These are phyloP conservation scores for Daboia siamensis DNA, from an alignment of 2,113 vertebrate species.

Conservation along the genomic window DNA sequence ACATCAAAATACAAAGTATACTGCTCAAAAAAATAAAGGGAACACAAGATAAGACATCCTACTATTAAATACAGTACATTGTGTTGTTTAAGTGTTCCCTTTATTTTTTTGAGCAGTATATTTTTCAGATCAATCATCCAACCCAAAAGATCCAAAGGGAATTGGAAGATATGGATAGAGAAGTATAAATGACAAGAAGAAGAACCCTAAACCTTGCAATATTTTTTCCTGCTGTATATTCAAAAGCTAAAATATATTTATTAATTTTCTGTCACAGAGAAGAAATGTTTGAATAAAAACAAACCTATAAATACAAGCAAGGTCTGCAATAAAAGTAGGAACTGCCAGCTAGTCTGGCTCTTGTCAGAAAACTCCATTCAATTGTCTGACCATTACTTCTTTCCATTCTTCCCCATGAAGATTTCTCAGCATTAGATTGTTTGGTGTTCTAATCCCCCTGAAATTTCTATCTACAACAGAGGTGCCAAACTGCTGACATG, in stretches of 20 bases:
- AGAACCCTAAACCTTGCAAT: slow-evolving; percentile 21
- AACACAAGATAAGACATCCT: no score
- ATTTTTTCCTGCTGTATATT: background rate
- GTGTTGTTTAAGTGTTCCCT: no score
- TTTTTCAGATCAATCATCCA: slow-evolving; percentile 47
- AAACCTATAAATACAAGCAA: background rate
- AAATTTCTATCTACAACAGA: background rate
- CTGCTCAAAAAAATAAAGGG: no score
- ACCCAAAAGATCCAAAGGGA: slow-evolving; percentile 48
- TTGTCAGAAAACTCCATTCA: background rate
- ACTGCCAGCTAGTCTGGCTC: no score
- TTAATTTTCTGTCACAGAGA: background rate
- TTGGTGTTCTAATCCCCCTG: background rate
- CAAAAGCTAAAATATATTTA: slow-evolving; percentile 23
- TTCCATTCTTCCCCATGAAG: background rate
- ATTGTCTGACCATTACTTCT: background rate
- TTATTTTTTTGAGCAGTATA: background rate
- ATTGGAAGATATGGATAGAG: slow-evolving; percentile 47
- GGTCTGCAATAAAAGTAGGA: background rate
- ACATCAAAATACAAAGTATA: slow-evolving; percentile 45
- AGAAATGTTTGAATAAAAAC: background rate
- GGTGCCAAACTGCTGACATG: no score
- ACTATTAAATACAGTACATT: no score
- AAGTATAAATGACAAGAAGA: slow-evolving; percentile 53
- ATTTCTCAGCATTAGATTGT: background rate